Evolutionary conservation across 2,888 invertebrate genomes (phyloP).

Genomic region (Anthrax anthrax): DNA sequence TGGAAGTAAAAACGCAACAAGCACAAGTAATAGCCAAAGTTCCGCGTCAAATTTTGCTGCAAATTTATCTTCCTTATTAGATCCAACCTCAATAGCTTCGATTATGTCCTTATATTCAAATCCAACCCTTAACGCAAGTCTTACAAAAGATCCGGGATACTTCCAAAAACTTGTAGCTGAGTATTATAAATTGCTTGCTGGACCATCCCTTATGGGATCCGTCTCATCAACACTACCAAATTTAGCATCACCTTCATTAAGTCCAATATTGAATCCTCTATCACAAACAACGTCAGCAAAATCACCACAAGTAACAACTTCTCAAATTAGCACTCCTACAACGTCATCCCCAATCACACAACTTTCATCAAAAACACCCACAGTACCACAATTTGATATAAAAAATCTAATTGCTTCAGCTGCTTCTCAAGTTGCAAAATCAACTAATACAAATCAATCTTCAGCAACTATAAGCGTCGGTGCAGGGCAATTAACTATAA

Average conservation of each 20-base stretch:
- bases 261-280: constrained; percentile 9
- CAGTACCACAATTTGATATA: constrained; percentile 18
- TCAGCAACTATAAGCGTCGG: constrained; percentile 18
- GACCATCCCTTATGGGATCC: constrained; percentile 9
- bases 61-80: constrained; percentile 7
- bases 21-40: constrained; percentile 10
- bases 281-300: constrained; percentile 12
- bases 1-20: constrained; percentile 15
- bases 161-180: constrained; percentile 17
- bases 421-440: constrained; percentile 16
- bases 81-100: constrained; percentile 12
- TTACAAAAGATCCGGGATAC: constrained; percentile 14
- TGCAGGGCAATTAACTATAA: constrained; percentile 18
- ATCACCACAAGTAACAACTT: background rate
- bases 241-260: constrained; percentile 8
- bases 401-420: constrained; percentile 18
- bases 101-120: constrained; percentile 16
- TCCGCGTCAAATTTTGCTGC: constrained; percentile 11
- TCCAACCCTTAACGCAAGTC: constrained; percentile 10
- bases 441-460: constrained; percentile 10
- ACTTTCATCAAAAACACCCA: constrained; percentile 5
- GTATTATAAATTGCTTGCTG: constrained; percentile 16
- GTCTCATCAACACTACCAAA: constrained; percentile 10
- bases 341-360: background rate
- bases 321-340: constrained; percentile 7